Evolutionary conservation across 2,888 invertebrate genomes (phyloP).

Genomic region (Eugnorisma glareosa): DNA sequence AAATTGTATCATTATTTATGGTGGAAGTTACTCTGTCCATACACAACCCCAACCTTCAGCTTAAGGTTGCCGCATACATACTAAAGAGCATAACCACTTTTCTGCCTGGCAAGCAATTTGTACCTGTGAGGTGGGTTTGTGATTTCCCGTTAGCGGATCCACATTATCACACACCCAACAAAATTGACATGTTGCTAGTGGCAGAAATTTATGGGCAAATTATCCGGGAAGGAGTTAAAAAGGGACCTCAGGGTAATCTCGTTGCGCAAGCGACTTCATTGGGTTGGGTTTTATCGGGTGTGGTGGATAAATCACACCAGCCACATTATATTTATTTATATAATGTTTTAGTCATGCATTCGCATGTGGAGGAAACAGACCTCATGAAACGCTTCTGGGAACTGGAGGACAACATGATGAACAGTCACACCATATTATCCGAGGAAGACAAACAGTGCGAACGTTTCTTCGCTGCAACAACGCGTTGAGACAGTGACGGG

Average conservation of each 20-base stretch:
- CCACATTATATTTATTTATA: neutral
- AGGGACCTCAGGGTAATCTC: neutral
- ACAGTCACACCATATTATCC: no score
- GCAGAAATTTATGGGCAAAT: neutral
- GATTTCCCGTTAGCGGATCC: conserved; percentile 1
- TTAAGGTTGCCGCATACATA: neutral
- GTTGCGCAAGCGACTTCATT: conserved; percentile 7
- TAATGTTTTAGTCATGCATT: conserved; percentile 1
- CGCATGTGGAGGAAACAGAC: neutral
- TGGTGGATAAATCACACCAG: neutral
- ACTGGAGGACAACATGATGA: neutral
- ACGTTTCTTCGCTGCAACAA: neutral
- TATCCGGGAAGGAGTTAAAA: neutral
- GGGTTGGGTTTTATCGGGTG: neutral
- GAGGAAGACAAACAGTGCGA: conserved; percentile 6
- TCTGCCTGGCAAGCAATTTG: neutral
- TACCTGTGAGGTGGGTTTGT: neutral
- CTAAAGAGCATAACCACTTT: neutral
- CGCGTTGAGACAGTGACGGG: neutral
- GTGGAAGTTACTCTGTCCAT: neutral
- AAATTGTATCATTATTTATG: neutral
- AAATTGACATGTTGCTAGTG: neutral
- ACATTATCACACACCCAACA: neutral
- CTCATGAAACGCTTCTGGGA: neutral
- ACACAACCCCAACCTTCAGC: neutral